Conservation (phyloP, 1,140 invertebrate genomes). For the Glomeris maerens region DNA sequence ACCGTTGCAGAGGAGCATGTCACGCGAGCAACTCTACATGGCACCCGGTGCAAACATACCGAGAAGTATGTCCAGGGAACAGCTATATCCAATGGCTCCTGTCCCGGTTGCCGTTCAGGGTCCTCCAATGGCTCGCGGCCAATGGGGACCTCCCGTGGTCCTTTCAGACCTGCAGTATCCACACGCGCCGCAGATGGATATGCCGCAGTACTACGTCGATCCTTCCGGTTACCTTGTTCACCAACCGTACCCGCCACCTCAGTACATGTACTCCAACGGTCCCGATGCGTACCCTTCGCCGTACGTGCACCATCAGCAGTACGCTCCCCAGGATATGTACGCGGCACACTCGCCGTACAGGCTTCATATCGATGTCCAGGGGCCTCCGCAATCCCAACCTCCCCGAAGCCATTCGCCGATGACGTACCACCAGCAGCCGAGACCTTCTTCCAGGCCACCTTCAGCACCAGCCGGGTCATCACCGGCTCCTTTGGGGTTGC, state of each 20-base stretch:
- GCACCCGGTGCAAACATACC: neutral
- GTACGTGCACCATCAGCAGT: slow-evolving; percentile 13
- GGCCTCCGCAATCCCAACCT: slow-evolving; percentile 10
- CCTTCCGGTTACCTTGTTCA: neutral
- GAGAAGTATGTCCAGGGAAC: neutral
- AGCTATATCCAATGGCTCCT: neutral
- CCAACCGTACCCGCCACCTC: neutral
- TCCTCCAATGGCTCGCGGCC: neutral
- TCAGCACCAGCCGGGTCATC: neutral
- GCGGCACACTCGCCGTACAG: slow-evolving; percentile 1
- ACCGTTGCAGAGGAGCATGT: neutral
- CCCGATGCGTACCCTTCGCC: neutral
- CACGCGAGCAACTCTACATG: neutral
- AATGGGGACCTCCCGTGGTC: neutral
- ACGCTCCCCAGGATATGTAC: slow-evolving; percentile 7
- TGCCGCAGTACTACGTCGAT: neutral
- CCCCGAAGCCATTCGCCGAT: neutral
- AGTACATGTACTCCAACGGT: neutral
- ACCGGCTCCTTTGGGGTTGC: slow-evolving; percentile 3
- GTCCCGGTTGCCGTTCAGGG: neutral
- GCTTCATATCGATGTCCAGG: slow-evolving; percentile 9
- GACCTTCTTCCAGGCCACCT: slow-evolving; percentile 1
- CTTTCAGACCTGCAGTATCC: neutral
- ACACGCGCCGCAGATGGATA: neutral
- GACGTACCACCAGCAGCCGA: slow-evolving; percentile 8